phyloP scores from a whole-genome alignment of 2,888 invertebrate genomes.

The Atherix ibis region DNA sequence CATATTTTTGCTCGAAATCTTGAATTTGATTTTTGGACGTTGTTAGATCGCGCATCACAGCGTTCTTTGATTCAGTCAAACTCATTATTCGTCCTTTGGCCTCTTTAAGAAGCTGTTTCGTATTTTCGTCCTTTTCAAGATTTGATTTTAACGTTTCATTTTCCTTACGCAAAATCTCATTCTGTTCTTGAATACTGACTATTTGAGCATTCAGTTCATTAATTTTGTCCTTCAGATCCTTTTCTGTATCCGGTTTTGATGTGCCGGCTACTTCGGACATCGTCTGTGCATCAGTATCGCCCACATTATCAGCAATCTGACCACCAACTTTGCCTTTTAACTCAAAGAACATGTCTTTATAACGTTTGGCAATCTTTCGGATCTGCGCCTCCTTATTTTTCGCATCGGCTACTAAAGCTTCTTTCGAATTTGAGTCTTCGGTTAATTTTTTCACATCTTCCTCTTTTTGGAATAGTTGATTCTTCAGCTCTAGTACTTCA shows the following conservation, averaged over 20 bases:
- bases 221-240: conserved; percentile 31
- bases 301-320: conserved; percentile 39
- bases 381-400: conserved; percentile 56
- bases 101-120: conserved; percentile 51
- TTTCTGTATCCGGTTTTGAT: conserved; percentile 33
- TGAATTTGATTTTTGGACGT: conserved; percentile 37
- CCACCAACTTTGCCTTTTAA: conserved; percentile 50
- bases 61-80: conserved; percentile 52
- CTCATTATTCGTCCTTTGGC: conserved; percentile 59
- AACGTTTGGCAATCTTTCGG: conserved; percentile 82
- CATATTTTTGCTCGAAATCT: conserved; percentile 44
- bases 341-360: conserved; percentile 74
- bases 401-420: conserved; percentile 48
- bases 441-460: conserved; percentile 46
- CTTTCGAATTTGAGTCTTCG: conserved; percentile 50
- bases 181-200: conserved; percentile 32
- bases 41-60: conserved; percentile 41
- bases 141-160: conserved; percentile 51
- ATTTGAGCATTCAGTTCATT: conserved; percentile 34
- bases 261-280: conserved; percentile 33
- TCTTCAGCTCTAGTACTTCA: conserved; percentile 47
- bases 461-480: conserved; percentile 39
- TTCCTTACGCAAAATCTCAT: conserved; percentile 42
- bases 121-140: conserved; percentile 50
- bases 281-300: conserved; percentile 34